A percentile compares a stretch with the other conserved stretches of the same genome.
Conservation (phyloP, 2,113 vertebrate genomes). For the Pygoscelis antarcticus region DNA sequence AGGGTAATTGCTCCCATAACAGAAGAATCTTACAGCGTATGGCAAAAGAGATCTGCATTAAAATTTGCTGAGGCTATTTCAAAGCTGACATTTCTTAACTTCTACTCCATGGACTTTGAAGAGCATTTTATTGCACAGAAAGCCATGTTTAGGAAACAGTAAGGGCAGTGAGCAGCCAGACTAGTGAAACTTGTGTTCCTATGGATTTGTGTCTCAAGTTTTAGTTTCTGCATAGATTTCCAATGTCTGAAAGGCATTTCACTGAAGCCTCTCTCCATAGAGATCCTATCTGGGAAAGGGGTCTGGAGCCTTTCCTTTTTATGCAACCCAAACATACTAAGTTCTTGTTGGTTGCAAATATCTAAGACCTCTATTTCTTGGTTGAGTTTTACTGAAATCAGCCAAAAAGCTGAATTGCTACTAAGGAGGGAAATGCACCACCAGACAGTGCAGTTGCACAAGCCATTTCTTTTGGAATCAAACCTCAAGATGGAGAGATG, state of each 20-base stretch:
- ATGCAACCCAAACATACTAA: not conserved
- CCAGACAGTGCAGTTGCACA: not conserved
- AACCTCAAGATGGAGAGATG: not conserved
- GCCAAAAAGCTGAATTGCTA: not conserved
- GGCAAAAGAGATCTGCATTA: not conserved
- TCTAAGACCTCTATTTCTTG: not conserved
- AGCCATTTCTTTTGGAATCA: not conserved
- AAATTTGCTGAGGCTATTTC: not conserved
- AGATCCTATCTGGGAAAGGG: not conserved
- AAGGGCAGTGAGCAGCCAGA: not conserved
- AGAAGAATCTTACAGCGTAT: not conserved
- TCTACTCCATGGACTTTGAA: not conserved
- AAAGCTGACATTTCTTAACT: not conserved
- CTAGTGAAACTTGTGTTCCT: not conserved
- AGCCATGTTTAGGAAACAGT: not conserved
- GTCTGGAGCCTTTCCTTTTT: not conserved
- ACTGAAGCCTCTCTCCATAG: not conserved
- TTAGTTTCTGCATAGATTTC: not conserved
- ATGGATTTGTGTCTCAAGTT: not conserved
- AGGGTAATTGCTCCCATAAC: slow-evolving; percentile 18
- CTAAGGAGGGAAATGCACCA: not conserved
- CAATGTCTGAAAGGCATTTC: not conserved
- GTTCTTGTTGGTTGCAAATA: not conserved
- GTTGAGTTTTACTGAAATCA: not conserved
- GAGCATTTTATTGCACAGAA: not conserved